Base-by-base conservation (phyloP, 2,113 vertebrate genomes). In the Cyanoderma ruficeps region DNA sequence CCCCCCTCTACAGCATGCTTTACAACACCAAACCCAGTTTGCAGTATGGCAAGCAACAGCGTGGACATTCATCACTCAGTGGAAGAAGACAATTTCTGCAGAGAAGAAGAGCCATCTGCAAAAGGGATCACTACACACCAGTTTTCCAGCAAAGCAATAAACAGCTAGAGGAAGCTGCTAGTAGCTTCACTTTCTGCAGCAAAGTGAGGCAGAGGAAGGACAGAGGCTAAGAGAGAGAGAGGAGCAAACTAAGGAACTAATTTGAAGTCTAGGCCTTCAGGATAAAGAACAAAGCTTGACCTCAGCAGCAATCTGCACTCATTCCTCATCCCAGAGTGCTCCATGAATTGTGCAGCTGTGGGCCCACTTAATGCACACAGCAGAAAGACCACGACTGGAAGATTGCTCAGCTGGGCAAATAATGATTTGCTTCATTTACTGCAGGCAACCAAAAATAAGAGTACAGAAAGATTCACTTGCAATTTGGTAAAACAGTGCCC, bases 401-500 rank as follows among this genome's bases (percentile, higher is more conserved):
- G 44, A 72, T 7, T 0, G 4, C 69, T 94, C 67, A 80, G 53
- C 75, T 96, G 52, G 59, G 55, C 49, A 94, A 94, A 93, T 72
- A 88, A 76, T 79, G 7, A 57, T 75, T 76, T 69, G 49, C 49
- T 60, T 93, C 68, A 70, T 53, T 71, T 90, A 72, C 44, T 76
- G 75, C 42, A 67, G 47, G 65, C 67, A 79, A 68, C 49, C 20
- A 74, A 96, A 94, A 92, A 74, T 37, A 89, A 78, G 56, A 89
- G 53, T 15, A 50, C 50, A 60, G 71, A 74, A 83, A 79, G 55
- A 93, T 56, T 81, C 56, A 46, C 77, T 92, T 80, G 76, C 68
- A 88, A 44, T 92, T 96, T 72, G 50, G 61, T 93, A 89, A 95
- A 95, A 53, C 50, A 84, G 42, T 37, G 68, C 35, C 42, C 90